Evolutionary conservation across 2,797 vertebrate species (phyloP).

Genomic region (Alcedo quadribrachys): DNA sequence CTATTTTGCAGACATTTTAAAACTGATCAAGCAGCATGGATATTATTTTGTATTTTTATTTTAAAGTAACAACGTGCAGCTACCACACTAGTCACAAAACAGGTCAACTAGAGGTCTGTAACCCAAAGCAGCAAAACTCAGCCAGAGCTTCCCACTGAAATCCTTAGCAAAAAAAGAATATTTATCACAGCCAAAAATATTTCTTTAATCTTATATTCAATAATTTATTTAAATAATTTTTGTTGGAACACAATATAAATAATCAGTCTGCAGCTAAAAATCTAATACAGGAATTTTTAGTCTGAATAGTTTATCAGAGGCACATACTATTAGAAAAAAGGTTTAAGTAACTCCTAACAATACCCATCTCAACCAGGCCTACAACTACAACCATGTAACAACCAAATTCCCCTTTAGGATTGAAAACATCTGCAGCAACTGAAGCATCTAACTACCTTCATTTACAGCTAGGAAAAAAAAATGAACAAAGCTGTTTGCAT

Average conservation of each 20-base stretch:
- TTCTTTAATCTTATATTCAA: neutral
- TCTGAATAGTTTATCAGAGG: neutral
- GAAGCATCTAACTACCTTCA: neutral
- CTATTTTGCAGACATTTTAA: neutral
- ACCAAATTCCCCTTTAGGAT: neutral
- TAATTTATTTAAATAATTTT: neutral
- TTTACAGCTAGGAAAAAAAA: neutral
- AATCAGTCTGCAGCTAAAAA: neutral
- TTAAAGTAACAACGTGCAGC: neutral
- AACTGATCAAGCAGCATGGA: neutral
- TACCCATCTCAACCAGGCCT: slow-evolving; percentile 17
- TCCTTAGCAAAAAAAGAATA: neutral
- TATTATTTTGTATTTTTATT: neutral
- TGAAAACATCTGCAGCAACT: neutral
- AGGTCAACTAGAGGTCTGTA: neutral
- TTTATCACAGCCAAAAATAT: neutral
- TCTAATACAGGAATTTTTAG: neutral
- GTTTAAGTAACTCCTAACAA: slow-evolving; percentile 1
- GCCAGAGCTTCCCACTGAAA: neutral
- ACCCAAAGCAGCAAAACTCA: neutral
- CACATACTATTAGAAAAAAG: neutral
- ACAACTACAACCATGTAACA: neutral
- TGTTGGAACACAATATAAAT: neutral
- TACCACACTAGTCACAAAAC: neutral
- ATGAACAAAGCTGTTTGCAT: neutral